phyloP scores from a whole-genome alignment of 2,113 vertebrate species.

The Myotis lucifugus region DNA sequence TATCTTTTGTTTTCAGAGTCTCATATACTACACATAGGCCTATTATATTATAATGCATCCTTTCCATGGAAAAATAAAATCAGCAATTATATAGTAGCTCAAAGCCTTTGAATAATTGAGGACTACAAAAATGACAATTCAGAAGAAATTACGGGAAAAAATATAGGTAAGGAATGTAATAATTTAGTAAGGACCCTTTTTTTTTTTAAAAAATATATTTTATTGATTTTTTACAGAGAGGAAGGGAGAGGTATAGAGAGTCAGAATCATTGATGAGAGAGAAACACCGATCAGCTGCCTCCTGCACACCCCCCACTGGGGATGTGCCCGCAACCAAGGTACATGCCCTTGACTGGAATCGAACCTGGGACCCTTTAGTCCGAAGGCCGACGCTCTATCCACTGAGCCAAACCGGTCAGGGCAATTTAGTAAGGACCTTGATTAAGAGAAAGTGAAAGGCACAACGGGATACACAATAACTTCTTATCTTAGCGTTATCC shows the following conservation, averaged over 20 bases:
- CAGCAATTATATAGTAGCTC: constrained; percentile 40
- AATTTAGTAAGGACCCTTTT: constrained; percentile 47
- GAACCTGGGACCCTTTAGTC: too few species aligned
- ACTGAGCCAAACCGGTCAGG: too few species aligned
- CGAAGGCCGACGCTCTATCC: too few species aligned
- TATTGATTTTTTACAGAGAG: too few species aligned
- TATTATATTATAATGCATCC: not conserved
- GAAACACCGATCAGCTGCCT: too few species aligned
- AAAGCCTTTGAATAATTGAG: constrained; percentile 64
- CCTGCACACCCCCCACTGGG: too few species aligned
- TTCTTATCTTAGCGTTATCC: not conserved
- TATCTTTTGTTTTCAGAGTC: constrained; percentile 13
- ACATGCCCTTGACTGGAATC: too few species aligned
- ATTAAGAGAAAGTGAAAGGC: constrained; percentile 55
- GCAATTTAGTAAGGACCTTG: constrained; percentile 43
- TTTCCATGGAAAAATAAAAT: constrained; percentile 52
- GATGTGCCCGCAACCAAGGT: too few species aligned
- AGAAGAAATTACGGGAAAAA: constrained; percentile 66
- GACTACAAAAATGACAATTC: constrained; percentile 46
- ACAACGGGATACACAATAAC: not conserved
- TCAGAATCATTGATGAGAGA: too few species aligned
- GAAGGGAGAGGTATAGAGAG: too few species aligned
- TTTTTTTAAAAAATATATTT: too few species aligned
- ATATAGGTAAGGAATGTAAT: constrained; percentile 54
- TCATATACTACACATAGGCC: not conserved